Evolutionary conservation across 2,113 vertebrate species (phyloP).

Genomic region (Brienomyrus longianalis): DNA sequence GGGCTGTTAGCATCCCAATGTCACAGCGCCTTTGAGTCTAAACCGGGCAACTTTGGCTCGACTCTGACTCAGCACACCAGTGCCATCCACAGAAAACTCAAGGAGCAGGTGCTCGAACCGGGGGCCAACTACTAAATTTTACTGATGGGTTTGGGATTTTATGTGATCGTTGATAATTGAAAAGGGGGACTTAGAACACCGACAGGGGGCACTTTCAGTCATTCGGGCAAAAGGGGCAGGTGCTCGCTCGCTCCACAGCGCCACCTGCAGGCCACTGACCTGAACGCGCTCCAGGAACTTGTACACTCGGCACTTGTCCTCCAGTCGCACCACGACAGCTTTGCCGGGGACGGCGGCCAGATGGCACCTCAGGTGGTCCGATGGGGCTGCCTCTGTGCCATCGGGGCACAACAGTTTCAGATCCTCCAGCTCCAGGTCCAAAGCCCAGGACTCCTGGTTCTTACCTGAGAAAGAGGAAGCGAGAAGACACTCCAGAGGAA

Average conservation of each 20-base stretch:
- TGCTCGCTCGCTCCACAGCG: background rate
- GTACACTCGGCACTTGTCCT: conserved; percentile 66
- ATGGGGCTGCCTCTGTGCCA: conserved; percentile 50
- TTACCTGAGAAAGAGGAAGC: conserved; percentile 45
- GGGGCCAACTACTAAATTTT: background rate
- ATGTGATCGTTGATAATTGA: background rate
- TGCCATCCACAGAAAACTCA: background rate
- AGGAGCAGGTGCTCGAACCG: background rate
- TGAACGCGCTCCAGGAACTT: conserved; percentile 67
- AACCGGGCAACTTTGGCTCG: background rate
- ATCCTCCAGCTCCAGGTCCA: conserved; percentile 68
- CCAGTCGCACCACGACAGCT: conserved; percentile 62
- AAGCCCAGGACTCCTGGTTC: conserved; percentile 68
- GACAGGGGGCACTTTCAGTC: background rate
- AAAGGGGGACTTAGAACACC: background rate
- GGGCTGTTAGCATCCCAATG: background rate
- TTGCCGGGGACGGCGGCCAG: conserved; percentile 62
- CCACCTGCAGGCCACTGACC: conserved; percentile 41
- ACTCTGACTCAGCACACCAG: background rate
- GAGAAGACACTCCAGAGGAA: background rate
- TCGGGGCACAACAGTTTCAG: conserved; percentile 68
- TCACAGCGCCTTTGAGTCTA: background rate
- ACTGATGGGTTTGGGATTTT: background rate
- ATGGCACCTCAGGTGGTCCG: conserved; percentile 54
- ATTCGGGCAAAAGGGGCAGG: background rate